Evolutionary conservation across 2,888 invertebrate genomes (phyloP).

Genomic region (Melolontha melolontha): DNA sequence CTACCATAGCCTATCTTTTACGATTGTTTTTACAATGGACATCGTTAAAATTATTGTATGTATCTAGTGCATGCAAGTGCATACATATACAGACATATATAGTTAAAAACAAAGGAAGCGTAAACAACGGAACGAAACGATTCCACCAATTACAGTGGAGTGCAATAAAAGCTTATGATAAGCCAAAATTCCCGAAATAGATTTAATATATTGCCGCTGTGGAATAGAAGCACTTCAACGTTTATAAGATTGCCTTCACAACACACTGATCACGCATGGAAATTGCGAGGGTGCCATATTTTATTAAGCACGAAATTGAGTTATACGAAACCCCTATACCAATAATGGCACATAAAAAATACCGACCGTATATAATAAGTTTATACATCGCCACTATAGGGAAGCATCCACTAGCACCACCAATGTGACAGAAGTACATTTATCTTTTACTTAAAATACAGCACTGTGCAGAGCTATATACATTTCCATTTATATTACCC

Average conservation of each 20-base stretch:
- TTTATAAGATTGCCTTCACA: slow-evolving; percentile 32
- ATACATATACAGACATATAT: too few species aligned
- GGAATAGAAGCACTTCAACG: slow-evolving; percentile 4
- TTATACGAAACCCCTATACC: slow-evolving; percentile 43
- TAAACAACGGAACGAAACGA: slow-evolving; percentile 5
- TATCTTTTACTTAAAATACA: too few species aligned
- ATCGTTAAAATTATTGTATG: too few species aligned
- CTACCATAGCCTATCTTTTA: too few species aligned
- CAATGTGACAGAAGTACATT: too few species aligned
- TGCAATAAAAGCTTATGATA: slow-evolving; percentile 34
- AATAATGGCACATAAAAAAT: slow-evolving; percentile 26
- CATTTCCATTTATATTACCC: too few species aligned
- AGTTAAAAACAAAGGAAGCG: neutral
- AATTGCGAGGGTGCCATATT: slow-evolving; percentile 44
- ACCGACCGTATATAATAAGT: slow-evolving; percentile 17
- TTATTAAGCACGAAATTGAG: slow-evolving; percentile 49
- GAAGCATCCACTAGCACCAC: too few species aligned
- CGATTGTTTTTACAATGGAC: too few species aligned
- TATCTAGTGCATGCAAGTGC: too few species aligned
- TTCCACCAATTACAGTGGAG: slow-evolving; percentile 11
- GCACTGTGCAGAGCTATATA: too few species aligned
- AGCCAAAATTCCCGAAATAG: slow-evolving; percentile 17
- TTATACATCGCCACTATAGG: slow-evolving; percentile 12
- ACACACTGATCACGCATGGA: slow-evolving; percentile 39
- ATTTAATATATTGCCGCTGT: slow-evolving; percentile 17